Base-by-base conservation (phyloP, 2,113 vertebrate genomes). In the Ovis canadensis region DNA sequence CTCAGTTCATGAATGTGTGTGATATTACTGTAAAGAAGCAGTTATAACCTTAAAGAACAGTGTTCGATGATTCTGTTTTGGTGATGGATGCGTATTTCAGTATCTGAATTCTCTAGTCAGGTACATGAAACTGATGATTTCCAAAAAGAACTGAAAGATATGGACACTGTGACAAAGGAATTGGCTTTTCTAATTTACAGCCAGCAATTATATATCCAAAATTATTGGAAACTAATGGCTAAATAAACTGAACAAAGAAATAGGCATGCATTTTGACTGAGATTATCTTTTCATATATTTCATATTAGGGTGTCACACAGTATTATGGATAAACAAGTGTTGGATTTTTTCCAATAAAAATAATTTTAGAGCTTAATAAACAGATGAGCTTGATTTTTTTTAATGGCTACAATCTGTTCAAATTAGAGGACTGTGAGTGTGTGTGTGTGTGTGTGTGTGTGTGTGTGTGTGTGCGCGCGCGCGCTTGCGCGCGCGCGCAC, bases 331-430 rank as follows among this genome's bases (percentile, higher is more conserved):
- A 48, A 48, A 80, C 9, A 23, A 57, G 11, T 43, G 12, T 27
- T 86, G 78, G 29, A 45, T 43, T 64, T 64, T 85, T 98, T 87
- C 94, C 96, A 91, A 55, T 62, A 96, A 88, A 98, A 94, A 16
- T 62, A 90, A 84, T 94, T 77, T 88, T 90, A 62, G 95, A 97
- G 54, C 93, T 98, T 98, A 97, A 94, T 90, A 96, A 92, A 97
- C 50, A 96, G 98, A 97, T 96, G 96, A 91, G 86, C 88, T 64
- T 91, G 88, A 97, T 92, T 97, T 96, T 97, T 93, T 93, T 98
- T 80, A 62, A 57, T 60, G 81, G 88, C 92, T 98, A 81, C 93
- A 95, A 87, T 85, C 33, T 31, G 27, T 21, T 52, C 64, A 1
- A 54, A 50, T 36, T 45, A 19, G 67, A 71, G 9, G n/a, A 23